Conservation (phyloP, 2,888 invertebrate genomes). For the Caenorhabditis macrosperma region DNA sequence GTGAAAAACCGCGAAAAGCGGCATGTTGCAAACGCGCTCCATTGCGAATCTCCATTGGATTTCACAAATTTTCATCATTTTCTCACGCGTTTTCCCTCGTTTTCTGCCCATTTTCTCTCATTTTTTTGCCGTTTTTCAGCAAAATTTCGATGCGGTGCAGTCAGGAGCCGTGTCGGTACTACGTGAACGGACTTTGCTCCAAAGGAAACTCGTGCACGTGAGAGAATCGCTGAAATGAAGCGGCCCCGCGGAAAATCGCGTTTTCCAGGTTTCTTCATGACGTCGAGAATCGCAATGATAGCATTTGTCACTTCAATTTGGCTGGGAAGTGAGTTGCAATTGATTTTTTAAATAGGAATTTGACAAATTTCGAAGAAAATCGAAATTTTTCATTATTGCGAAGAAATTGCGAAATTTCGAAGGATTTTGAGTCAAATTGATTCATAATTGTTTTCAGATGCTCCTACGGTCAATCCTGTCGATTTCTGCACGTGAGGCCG, state of each 20-base stretch:
- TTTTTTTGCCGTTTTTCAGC: not conserved
- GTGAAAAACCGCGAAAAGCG: not conserved
- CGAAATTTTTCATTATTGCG: not conserved
- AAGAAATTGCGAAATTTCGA: not conserved
- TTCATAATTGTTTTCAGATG: conserved; percentile 50
- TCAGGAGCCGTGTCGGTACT: conserved; percentile 61
- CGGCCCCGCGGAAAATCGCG: not conserved
- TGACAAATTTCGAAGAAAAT: not conserved
- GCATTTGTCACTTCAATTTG: conserved; percentile 70
- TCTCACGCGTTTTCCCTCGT: not conserved
- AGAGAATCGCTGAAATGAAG: not conserved
- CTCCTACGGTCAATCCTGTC: conserved; percentile 69
- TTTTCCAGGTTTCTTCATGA: conserved; percentile 31
- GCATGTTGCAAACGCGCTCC: conserved; percentile 31
- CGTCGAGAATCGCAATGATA: conserved; percentile 21
- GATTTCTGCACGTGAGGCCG: conserved; percentile 51
- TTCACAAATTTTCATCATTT: not conserved
- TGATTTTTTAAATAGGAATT: too few species aligned
- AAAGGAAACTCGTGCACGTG: conserved; percentile 55
- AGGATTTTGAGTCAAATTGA: not conserved
- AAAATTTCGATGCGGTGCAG: conserved; percentile 8
- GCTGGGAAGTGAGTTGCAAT: conserved; percentile 69
- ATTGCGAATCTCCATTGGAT: not conserved
- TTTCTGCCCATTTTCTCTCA: conserved; percentile 3
- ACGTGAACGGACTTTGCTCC: conserved; percentile 66